Evolutionary conservation across 2,797 vertebrate genomes (phyloP).

Genomic region (Acanthurus tractus): DNA sequence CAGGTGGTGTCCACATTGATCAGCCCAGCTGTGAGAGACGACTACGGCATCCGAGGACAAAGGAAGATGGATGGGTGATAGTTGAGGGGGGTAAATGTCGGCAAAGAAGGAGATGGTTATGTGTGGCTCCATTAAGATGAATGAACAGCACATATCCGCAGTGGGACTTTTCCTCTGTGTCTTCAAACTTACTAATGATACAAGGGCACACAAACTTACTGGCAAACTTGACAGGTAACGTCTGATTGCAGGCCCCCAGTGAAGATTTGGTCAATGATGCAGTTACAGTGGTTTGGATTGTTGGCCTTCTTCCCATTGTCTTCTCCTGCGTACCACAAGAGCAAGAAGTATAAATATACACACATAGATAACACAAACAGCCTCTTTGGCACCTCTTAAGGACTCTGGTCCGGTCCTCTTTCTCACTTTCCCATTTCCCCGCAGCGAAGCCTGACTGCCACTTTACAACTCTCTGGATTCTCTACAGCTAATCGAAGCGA

Average conservation of each 20-base stretch:
- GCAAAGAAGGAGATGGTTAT: background rate
- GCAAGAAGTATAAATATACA: background rate
- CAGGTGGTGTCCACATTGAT: conserved; percentile 38
- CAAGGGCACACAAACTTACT: conserved; percentile 86
- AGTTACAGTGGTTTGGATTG: conserved; percentile 98
- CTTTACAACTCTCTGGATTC: conserved; percentile 46
- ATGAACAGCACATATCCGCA: background rate
- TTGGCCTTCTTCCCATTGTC: conserved; percentile 98
- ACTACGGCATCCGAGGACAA: background rate
- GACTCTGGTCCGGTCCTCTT: conserved; percentile 32
- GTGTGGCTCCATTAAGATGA: background rate
- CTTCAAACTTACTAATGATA: background rate
- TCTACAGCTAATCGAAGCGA: conserved; percentile 50
- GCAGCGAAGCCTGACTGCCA: conserved; percentile 36
- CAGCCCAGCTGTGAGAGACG: background rate
- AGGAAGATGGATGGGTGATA: background rate
- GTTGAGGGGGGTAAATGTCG: conserved; percentile 18
- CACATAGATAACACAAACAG: conserved; percentile 6
- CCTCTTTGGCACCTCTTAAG: conserved; percentile 38
- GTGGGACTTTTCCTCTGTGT: conserved; percentile 2
- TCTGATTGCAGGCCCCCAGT: conserved; percentile 96
- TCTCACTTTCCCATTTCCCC: background rate
- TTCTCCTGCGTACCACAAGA: conserved; percentile 71
- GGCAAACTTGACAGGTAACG: conserved; percentile 98
- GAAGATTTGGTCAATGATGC: conserved; percentile 98